A percentile compares a stretch with the other conserved stretches of the same genome.
Conservation (phyloP, 2,888 invertebrate species). For the Zygaena filipendulae region DNA sequence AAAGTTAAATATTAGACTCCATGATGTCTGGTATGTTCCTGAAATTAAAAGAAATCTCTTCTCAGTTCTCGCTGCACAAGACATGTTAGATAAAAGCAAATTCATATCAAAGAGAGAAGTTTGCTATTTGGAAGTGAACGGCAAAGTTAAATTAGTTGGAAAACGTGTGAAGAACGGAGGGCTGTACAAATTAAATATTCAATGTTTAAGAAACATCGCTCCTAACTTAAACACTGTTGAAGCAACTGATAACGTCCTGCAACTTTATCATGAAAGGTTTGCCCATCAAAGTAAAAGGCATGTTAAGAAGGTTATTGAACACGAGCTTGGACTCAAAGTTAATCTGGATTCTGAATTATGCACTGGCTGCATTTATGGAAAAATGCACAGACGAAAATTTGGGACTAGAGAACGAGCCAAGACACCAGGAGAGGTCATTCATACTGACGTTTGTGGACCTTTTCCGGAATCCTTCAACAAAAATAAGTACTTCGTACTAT, state of each 20-base stretch:
- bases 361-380: too few species aligned
- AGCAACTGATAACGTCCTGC: too few species aligned
- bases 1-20: background rate
- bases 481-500: too few species aligned
- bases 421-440: too few species aligned
- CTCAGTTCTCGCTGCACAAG: constrained; percentile 6
- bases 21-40: constrained; percentile 4
- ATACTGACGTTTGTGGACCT: constrained; percentile 12
- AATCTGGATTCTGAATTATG: too few species aligned
- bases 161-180: constrained; percentile 1
- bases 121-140: background rate
- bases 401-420: too few species aligned
- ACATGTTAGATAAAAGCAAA: background rate
- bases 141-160: constrained; percentile 2
- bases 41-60: constrained; percentile 4
- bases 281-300: too few species aligned
- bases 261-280: too few species aligned
- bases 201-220: constrained; percentile 1
- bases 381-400: too few species aligned
- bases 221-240: too few species aligned
- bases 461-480: constrained; percentile 6
- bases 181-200: constrained; percentile 1
- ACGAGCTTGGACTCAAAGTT: too few species aligned
- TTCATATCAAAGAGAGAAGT: background rate
- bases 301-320: too few species aligned